Percentiles rank a stretch among this genome's conserved stretches.
phyloP scores from a whole-genome alignment of 2,113 vertebrate genomes.

The Halcyon senegalensis region DNA sequence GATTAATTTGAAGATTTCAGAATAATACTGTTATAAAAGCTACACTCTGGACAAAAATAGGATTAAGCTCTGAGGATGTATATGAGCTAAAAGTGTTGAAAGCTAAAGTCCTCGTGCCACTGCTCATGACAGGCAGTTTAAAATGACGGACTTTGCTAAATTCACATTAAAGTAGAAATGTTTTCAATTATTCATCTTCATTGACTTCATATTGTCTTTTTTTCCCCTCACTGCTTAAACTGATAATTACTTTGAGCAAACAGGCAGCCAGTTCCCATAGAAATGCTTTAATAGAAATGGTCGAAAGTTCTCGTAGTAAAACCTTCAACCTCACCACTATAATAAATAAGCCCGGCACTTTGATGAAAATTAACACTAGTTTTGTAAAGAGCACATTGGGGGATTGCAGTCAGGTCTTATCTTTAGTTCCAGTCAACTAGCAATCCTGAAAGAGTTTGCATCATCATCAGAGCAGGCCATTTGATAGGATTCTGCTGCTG shows the following conservation, averaged over 20 bases:
- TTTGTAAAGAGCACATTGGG: constrained; percentile 85
- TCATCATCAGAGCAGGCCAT: constrained; percentile 97
- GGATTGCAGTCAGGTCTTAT: constrained; percentile 87
- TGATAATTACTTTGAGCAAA: constrained; percentile 68
- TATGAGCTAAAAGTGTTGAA: constrained; percentile 71
- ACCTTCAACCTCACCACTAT: constrained; percentile 69
- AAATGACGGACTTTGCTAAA: constrained; percentile 20
- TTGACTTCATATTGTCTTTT: constrained; percentile 37
- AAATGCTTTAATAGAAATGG: constrained; percentile 70
- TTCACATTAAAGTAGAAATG: constrained; percentile 2
- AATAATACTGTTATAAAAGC: constrained; percentile 71
- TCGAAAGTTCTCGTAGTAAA: constrained; percentile 72
- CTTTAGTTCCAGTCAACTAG: constrained; percentile 95
- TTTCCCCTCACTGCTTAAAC: constrained; percentile 15
- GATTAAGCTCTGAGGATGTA: constrained; percentile 74
- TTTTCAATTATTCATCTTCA: constrained; percentile 45
- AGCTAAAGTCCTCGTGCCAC: constrained; percentile 49
- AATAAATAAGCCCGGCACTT: constrained; percentile 77
- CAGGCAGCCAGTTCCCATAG: constrained; percentile 43
- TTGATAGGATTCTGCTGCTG: constrained; percentile 95
- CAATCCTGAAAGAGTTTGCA: constrained; percentile 95
- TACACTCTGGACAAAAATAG: constrained; percentile 74
- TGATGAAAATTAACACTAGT: constrained; percentile 87
- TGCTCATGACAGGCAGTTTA: not conserved
- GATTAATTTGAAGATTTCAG: constrained; percentile 74